phyloP scores from a whole-genome alignment of 2,797 vertebrate species.

The Buceros bicornis region DNA sequence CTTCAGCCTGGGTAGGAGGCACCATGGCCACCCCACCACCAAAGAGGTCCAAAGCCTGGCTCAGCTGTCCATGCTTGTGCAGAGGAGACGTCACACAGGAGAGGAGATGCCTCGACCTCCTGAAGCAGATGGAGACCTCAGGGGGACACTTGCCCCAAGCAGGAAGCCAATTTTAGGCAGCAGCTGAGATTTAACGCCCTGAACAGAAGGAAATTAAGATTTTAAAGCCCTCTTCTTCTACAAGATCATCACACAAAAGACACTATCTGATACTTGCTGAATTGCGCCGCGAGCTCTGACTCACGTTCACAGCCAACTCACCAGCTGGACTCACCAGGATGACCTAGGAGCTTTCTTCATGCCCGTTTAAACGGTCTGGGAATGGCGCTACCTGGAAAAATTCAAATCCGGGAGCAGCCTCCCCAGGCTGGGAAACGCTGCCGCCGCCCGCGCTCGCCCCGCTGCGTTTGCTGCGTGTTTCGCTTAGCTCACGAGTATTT shows the following conservation, averaged over 20 bases:
- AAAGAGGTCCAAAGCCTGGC: not conserved
- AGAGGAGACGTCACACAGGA: not conserved
- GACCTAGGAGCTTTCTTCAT: not conserved
- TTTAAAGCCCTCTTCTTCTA: not conserved
- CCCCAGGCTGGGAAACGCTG: not conserved
- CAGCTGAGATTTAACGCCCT: not conserved
- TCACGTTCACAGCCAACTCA: not conserved
- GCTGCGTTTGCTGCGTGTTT: not conserved
- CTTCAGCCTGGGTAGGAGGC: not conserved
- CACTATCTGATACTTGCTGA: not conserved
- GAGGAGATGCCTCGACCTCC: not conserved
- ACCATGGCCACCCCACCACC: not conserved
- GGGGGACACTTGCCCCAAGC: fast-evolving
- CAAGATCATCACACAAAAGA: not conserved
- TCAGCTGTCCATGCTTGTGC: not conserved
- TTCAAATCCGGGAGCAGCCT: not conserved
- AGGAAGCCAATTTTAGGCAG: not conserved
- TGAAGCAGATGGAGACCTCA: not conserved
- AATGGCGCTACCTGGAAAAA: conserved; percentile 6
- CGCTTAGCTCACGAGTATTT: fast-evolving
- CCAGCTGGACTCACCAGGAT: not conserved
- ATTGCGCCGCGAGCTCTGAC: fast-evolving
- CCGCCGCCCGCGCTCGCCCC: not conserved
- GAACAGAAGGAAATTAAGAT: not conserved
- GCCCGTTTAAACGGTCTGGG: not conserved